Evolutionary conservation across 2,113 vertebrate genomes (phyloP).

Genomic region (Cottus gobio): DNA sequence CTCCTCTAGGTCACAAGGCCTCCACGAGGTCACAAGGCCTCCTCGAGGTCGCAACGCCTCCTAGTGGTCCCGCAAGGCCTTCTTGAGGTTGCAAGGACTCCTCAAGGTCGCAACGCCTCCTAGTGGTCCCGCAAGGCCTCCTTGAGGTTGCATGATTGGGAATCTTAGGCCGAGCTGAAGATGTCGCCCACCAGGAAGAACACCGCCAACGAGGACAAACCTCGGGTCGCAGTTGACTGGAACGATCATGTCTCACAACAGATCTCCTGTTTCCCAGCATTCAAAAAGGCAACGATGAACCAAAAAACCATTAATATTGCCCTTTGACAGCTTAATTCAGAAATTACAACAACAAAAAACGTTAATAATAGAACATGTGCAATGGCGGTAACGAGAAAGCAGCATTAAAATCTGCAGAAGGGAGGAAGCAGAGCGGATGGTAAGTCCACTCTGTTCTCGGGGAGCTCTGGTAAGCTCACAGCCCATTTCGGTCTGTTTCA

Average conservation of each 20-base stretch:
- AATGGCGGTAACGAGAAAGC: conserved; percentile 40
- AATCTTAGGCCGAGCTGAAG: conserved; percentile 37
- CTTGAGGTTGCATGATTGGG: too few species aligned
- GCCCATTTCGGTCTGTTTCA: conserved; percentile 62
- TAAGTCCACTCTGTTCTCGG: conserved; percentile 42
- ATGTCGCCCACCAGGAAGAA: conserved; percentile 8
- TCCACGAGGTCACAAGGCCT: too few species aligned
- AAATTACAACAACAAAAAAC: conserved; percentile 20
- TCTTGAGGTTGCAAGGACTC: neutral
- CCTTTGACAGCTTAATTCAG: conserved; percentile 29
- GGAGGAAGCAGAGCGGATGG: conserved; percentile 29
- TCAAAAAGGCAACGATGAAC: neutral
- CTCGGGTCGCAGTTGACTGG: neutral
- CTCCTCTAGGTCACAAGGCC: too few species aligned
- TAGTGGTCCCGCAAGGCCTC: conserved; percentile 34
- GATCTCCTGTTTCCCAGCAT: neutral
- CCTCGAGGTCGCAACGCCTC: too few species aligned
- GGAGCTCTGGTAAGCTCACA: conserved; percentile 57
- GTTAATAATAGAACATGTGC: conserved; percentile 43
- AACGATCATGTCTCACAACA: conserved; percentile 24
- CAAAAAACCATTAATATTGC: conserved; percentile 3
- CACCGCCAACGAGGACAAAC: conserved; percentile 33
- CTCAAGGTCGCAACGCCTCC: conserved; percentile 30
- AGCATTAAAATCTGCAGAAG: neutral
- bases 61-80: too few species aligned